Base-by-base conservation (phyloP, 1,140 invertebrate genomes). In the Ips nitidus region DNA sequence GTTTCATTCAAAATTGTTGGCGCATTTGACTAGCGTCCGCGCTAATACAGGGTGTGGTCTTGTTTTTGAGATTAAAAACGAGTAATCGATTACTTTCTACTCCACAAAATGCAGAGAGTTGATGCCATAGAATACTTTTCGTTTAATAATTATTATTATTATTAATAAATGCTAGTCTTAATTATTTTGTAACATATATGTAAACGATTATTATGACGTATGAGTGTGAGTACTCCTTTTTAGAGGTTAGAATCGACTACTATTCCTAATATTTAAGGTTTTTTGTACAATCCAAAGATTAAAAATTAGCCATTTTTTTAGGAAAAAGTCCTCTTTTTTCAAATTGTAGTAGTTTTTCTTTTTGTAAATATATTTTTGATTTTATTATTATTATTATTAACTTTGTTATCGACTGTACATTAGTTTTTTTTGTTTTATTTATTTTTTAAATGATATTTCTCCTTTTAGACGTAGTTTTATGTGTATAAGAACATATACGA, bases 221-320 rank as follows among this genome's bases (percentile, higher is more conserved):
- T 74, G 71, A 74, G 66, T 70, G 70, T 74, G 73, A 73, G 73
- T 74, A 70, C 75, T 69, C 45, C 55, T 43, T 56, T 55, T 50
- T 50, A 58, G 7, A 40, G n/a, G 37, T 7, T 63, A 64, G 61
- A 53, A 64, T 53, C 66, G 74, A 74, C 61, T 72, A 66, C 66
- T 76, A 75, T 71, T 64, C 66, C 63, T 72, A 70, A 22, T 63
- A 52, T 71, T 69, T 74, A 78, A 73, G 71, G 60, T 75, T 79
- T 22, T 79, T 79, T 79, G 73, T 79, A 78, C 76, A 77, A 78
- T 78, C 77, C 77, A 78, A 78, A 78, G 77, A 77, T 76, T 66
- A 73, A 70, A 68, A 71, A 64, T 68, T 71, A 71, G 65, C 53
- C 3, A 39, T 47, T 22, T 22, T n/a, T 22, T 22, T 67, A 71